phyloP scores from a whole-genome alignment of 2,888 invertebrate genomes.

The Cremastinae sp. region DNA sequence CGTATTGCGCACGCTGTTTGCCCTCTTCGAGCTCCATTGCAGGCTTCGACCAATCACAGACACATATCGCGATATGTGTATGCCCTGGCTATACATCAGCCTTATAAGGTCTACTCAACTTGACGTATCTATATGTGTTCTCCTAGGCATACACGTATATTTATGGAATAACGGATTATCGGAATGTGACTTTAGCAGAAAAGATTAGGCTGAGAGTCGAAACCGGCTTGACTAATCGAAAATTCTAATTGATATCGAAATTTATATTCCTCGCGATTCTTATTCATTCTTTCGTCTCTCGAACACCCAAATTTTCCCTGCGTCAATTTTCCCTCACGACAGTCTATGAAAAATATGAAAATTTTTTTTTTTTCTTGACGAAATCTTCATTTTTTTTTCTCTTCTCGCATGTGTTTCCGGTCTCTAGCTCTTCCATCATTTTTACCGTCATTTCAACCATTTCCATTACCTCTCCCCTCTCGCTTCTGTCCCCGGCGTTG shows the following conservation, averaged over 20 bases:
- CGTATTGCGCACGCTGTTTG: slow-evolving; percentile 45
- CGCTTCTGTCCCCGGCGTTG: slow-evolving; percentile 55
- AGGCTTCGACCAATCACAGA: slow-evolving; percentile 48
- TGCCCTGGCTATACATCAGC: slow-evolving; percentile 39
- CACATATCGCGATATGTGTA: slow-evolving; percentile 52
- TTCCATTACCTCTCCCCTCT: slow-evolving; percentile 34
- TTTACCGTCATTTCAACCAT: not conserved
- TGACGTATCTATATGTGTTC: slow-evolving; percentile 12
- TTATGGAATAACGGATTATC: slow-evolving; percentile 51
- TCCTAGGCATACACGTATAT: slow-evolving; percentile 12
- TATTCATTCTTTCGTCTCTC: slow-evolving; percentile 36
- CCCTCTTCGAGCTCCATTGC: slow-evolving; percentile 34
- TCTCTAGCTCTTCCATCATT: slow-evolving; percentile 3
- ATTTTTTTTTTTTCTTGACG: no score
- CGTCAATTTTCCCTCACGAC: no score
- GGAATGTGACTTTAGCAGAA: slow-evolving; percentile 36
- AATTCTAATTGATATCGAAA: no score
- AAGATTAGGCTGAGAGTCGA: slow-evolving; percentile 35
- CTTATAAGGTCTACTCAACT: slow-evolving; percentile 14
- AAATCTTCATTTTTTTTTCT: slow-evolving; percentile 21
- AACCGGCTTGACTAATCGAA: not conserved
- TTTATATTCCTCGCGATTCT: no score
- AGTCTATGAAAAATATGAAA: no score
- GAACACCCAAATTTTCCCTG: no score
- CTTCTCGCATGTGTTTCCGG: slow-evolving; percentile 8